phyloP scores from a whole-genome alignment of 2,888 invertebrate genomes.

The Athalia circularis region DNA sequence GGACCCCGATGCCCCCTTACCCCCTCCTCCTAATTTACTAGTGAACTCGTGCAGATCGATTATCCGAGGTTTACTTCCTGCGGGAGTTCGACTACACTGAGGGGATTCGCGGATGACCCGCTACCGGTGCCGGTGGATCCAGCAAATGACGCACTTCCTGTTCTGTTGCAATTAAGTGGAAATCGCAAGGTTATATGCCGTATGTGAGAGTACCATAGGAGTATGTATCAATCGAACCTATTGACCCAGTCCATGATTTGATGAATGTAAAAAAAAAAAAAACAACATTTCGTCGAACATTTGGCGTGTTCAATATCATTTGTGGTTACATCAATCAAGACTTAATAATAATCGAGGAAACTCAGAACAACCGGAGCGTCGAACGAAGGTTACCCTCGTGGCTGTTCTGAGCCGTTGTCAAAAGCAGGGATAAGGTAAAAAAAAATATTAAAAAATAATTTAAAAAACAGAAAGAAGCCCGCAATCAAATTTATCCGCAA shows the following conservation, averaged over 20 bases:
- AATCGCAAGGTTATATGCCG: not conserved
- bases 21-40: slow-evolving; percentile 36
- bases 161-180: slow-evolving; percentile 35
- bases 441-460: too few relatives aligned
- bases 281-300: not conserved
- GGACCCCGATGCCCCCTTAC: slow-evolving; percentile 24
- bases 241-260: not conserved
- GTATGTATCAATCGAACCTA: slow-evolving; percentile 15
- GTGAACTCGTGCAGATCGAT: slow-evolving; percentile 25
- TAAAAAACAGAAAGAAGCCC: too few relatives aligned
- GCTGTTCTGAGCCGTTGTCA: not conserved
- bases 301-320: not conserved
- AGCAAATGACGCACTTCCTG: slow-evolving; percentile 33
- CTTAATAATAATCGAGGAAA: slow-evolving; percentile 9
- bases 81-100: slow-evolving; percentile 3
- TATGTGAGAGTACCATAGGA: not conserved
- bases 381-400: not conserved
- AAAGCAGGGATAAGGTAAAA: not conserved
- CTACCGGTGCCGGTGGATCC: slow-evolving; percentile 10
- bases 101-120: slow-evolving; percentile 35
- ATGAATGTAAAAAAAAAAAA: not conserved
- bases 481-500: too few relatives aligned
- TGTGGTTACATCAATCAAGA: not conserved
- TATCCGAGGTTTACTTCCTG: slow-evolving; percentile 29
- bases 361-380: not conserved